These are phyloP conservation scores for Schizaphis graminum DNA, from an alignment of 2,888 invertebrate species.

Conservation along the genomic window DNA sequence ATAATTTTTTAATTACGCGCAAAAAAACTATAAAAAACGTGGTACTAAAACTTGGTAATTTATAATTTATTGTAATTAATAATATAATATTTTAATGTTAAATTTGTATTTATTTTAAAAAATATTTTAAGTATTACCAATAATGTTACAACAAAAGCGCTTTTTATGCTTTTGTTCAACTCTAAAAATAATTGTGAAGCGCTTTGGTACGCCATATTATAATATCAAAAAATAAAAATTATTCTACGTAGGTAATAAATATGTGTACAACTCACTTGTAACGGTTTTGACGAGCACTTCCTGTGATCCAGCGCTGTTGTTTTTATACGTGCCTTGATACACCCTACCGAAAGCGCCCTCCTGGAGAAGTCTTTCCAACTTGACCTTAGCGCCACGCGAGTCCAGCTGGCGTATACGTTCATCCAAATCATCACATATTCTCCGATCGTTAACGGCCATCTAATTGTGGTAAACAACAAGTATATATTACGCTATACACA, in stretches of 20 bases:
- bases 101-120: neutral
- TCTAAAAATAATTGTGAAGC: neutral
- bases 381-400: slow-evolving; percentile 60
- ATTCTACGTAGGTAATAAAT: neutral
- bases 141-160: neutral
- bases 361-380: slow-evolving; percentile 73
- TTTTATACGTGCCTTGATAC: slow-evolving; percentile 80
- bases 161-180: neutral
- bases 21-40: too few relatives aligned
- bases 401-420: slow-evolving; percentile 65
- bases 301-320: slow-evolving; percentile 75
- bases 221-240: neutral
- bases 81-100: neutral
- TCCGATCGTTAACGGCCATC: slow-evolving; percentile 62
- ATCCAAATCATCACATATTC: slow-evolving; percentile 57
- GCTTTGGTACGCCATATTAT: too few relatives aligned
- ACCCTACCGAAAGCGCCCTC: slow-evolving; percentile 91
- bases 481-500: neutral
- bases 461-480: neutral
- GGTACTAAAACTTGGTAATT: neutral
- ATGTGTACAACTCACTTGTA: slow-evolving; percentile 76
- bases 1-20: too few relatives aligned
- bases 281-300: slow-evolving; percentile 91
- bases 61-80: neutral
- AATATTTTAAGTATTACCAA: neutral